phyloP scores from a whole-genome alignment of 2,113 vertebrate genomes.

The Cyphomyrus plagiostoma region DNA sequence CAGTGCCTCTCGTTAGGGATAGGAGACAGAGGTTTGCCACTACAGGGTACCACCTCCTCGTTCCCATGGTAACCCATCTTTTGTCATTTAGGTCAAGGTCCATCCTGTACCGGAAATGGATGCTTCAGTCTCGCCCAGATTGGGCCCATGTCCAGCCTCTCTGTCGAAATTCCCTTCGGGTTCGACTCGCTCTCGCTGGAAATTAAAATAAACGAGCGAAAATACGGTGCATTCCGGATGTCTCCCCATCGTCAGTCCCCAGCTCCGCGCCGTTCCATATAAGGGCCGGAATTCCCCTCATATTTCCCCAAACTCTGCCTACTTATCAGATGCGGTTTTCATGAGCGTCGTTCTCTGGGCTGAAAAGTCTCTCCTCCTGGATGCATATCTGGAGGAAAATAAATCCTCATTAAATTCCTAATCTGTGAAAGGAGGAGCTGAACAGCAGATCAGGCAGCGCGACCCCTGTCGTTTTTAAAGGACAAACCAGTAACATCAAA shows the following conservation, averaged over 20 bases:
- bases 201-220: constrained; percentile 5
- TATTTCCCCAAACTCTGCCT: constrained; percentile 54
- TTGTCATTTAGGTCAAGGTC: constrained; percentile 38
- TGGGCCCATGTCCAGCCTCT: constrained; percentile 45
- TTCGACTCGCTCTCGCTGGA: constrained; percentile 26
- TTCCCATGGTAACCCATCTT: constrained; percentile 11
- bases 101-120: constrained; percentile 57
- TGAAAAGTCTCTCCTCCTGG: constrained; percentile 21
- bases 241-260: constrained; percentile 57
- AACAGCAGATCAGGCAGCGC: not conserved
- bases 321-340: constrained; percentile 58
- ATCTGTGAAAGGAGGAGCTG: not conserved
- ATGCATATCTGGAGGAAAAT: not conserved
- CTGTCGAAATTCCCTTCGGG: constrained; percentile 54
- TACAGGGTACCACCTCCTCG: no score
- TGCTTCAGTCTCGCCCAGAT: constrained; percentile 60
- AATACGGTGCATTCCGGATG: constrained; percentile 51
- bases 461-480: not conserved
- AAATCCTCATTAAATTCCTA: not conserved
- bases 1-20: not conserved
- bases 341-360: constrained; percentile 46
- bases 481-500: not conserved
- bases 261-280: constrained; percentile 53
- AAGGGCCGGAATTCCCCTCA: constrained; percentile 52
- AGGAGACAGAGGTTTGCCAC: not conserved